These are phyloP conservation scores for Yasuhikotakia modesta DNA, from an alignment of 2,797 vertebrate genomes.

Conservation along the genomic window DNA sequence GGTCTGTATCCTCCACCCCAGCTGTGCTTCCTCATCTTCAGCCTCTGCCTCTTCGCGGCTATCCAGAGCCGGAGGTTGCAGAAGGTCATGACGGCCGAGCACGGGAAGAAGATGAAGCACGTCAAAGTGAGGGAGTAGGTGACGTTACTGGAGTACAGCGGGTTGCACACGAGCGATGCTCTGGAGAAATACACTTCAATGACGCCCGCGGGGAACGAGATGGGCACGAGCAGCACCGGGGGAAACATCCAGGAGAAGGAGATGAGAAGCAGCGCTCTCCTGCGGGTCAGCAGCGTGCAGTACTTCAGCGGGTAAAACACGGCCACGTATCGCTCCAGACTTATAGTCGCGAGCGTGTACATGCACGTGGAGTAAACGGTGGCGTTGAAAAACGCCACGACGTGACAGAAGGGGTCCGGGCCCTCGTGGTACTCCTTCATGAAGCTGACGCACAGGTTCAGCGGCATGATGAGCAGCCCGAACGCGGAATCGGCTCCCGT, in stretches of 20 bases:
- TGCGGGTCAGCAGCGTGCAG: slow-evolving; percentile 74
- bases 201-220: slow-evolving; percentile 76
- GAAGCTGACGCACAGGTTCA: slow-evolving; percentile 81
- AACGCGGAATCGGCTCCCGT: slow-evolving; percentile 82
- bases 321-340: slow-evolving; percentile 81
- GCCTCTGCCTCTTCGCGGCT: slow-evolving; percentile 78
- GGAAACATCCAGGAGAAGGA: slow-evolving; percentile 82
- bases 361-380: slow-evolving; percentile 83
- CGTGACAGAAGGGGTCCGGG: slow-evolving; percentile 77
- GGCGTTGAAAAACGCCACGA: slow-evolving; percentile 81
- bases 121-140: slow-evolving; percentile 78
- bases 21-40: slow-evolving; percentile 70
- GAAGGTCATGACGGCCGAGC: slow-evolving; percentile 80
- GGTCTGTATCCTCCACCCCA: slow-evolving; percentile 65
- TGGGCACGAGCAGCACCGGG: slow-evolving; percentile 73
- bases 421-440: slow-evolving; percentile 73
- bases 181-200: slow-evolving; percentile 83
- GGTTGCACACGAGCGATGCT: slow-evolving; percentile 84
- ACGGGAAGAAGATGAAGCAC: slow-evolving; percentile 83
- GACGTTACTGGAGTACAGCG: slow-evolving; percentile 81
- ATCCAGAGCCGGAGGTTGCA: slow-evolving; percentile 83
- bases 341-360: slow-evolving; percentile 81
- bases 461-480: slow-evolving; percentile 81
- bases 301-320: slow-evolving; percentile 83
- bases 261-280: slow-evolving; percentile 74